Evolutionary conservation across 2,113 vertebrate species (phyloP).

Genomic region (Cettia cetti): DNA sequence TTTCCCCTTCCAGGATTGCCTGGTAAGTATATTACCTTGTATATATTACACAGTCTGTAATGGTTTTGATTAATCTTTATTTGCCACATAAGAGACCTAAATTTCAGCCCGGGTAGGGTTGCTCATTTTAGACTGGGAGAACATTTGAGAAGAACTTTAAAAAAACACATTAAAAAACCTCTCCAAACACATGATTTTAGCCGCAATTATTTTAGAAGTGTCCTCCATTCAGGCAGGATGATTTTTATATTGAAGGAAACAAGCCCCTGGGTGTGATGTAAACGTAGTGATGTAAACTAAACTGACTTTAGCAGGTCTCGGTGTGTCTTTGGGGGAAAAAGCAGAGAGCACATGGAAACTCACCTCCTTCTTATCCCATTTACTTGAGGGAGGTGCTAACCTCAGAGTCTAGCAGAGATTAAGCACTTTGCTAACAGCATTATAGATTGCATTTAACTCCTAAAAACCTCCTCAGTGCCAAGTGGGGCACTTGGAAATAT

Average conservation of each 20-base stretch:
- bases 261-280: not conserved
- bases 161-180: not conserved
- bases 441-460: not conserved
- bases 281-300: not conserved
- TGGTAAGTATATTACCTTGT: not conserved
- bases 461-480: not conserved
- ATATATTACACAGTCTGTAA: not conserved
- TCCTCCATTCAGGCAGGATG: not conserved
- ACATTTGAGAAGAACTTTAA: not conserved
- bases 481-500: not conserved
- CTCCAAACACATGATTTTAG: not conserved
- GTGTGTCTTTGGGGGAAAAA: conserved; percentile 30
- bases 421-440: not conserved
- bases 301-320: not conserved
- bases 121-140: not conserved
- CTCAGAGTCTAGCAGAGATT: not conserved
- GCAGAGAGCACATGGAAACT: not conserved
- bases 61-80: not conserved
- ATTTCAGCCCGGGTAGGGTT: not conserved
- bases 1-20: not conserved
- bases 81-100: not conserved
- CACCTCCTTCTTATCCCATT: not conserved
- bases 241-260: not conserved
- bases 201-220: not conserved
- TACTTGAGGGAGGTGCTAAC: conserved; percentile 13